phyloP scores from a whole-genome alignment of 1,140 invertebrate genomes.

The Bombus huntii region DNA sequence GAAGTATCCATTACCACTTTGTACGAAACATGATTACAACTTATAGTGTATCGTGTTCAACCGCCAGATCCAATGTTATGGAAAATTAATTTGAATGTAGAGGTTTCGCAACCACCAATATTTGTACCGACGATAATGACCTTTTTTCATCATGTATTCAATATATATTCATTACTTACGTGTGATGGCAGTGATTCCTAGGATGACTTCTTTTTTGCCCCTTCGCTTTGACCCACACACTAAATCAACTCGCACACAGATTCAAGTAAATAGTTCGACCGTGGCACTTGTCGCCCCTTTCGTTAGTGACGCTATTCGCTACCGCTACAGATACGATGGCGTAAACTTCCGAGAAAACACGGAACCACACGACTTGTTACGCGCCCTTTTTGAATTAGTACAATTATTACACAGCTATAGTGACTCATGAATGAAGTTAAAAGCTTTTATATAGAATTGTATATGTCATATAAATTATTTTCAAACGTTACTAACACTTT shows the following conservation, averaged over 20 bases:
- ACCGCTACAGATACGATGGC: conserved; percentile 24
- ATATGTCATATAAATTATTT: too few species aligned
- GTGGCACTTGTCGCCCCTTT: conserved; percentile 55
- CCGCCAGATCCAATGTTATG: conserved; percentile 55
- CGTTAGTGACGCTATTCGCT: conserved; percentile 42
- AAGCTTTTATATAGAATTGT: too few species aligned
- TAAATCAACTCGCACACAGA: conserved; percentile 55
- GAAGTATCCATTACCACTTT: conserved; percentile 77
- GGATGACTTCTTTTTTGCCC: conserved; percentile 61
- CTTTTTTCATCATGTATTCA: conserved; percentile 49
- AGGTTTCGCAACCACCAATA: background rate
- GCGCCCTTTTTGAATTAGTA: background rate
- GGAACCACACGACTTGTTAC: conserved; percentile 7
- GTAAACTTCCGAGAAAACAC: conserved; percentile 22
- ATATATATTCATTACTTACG: conserved; percentile 55
- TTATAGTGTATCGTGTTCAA: conserved; percentile 23
- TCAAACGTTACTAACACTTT: too few species aligned
- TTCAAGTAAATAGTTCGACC: conserved; percentile 56
- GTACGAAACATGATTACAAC: conserved; percentile 76
- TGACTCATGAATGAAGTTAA: too few species aligned
- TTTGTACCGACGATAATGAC: conserved; percentile 1
- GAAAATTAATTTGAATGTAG: conserved; percentile 45
- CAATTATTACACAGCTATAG: background rate
- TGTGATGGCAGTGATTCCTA: conserved; percentile 47
- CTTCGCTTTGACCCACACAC: conserved; percentile 53